phyloP scores from a whole-genome alignment of 2,888 invertebrate genomes.

The Allophyes oxyacanthae region DNA sequence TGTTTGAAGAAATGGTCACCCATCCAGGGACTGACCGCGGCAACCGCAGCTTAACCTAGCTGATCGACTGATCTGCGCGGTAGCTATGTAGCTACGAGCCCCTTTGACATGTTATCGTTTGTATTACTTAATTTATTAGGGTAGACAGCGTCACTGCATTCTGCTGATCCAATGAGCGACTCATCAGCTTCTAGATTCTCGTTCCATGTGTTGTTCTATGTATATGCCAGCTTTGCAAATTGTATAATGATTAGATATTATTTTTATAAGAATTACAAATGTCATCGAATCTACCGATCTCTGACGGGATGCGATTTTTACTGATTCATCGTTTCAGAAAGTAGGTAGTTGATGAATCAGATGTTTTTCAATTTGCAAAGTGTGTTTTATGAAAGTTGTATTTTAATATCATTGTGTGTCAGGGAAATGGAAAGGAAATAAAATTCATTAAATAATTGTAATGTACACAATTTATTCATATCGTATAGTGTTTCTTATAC shows the following conservation, averaged over 20 bases:
- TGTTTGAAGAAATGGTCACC: no score
- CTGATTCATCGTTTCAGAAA: neutral
- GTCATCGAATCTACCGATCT: neutral
- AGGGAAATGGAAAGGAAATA: conserved; percentile 61
- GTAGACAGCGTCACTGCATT: no score
- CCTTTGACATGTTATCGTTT: no score
- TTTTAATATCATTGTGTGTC: neutral
- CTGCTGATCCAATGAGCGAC: no score
- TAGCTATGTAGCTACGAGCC: no score
- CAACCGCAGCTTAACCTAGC: no score
- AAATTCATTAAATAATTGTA: conserved; percentile 79
- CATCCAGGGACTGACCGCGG: no score
- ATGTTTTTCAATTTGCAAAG: neutral
- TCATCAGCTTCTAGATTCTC: neutral
- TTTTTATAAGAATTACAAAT: no score
- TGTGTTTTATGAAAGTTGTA: no score
- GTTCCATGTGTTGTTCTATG: neutral
- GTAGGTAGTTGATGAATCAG: neutral
- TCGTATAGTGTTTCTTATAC: conserved; percentile 88
- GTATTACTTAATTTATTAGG: no score
- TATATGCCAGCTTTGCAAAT: conserved; percentile 1
- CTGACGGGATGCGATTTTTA: neutral
- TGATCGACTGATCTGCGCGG: no score
- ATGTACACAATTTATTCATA: conserved; percentile 89
- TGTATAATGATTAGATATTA: neutral